These are phyloP conservation scores for Saccostrea cuccullata DNA, from an alignment of 1,140 invertebrate species.

Conservation along the genomic window DNA sequence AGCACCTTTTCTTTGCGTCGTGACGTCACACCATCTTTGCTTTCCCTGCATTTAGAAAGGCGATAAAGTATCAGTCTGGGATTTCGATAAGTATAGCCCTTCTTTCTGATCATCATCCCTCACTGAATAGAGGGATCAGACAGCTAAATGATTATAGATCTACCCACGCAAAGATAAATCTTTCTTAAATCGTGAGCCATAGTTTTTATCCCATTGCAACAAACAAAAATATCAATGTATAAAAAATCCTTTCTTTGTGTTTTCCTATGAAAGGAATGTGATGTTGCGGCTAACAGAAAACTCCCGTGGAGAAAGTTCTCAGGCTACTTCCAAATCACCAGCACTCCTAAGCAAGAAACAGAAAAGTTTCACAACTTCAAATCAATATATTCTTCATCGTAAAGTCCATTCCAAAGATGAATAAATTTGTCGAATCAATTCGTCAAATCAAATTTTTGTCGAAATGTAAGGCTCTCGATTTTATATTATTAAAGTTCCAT, in stretches of 20 bases:
- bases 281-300: not conserved
- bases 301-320: not conserved
- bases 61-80: constrained; percentile 39
- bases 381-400: not conserved
- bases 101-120: not conserved
- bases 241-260: not conserved
- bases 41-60: constrained; percentile 46
- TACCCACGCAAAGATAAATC: not conserved
- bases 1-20: constrained; percentile 3
- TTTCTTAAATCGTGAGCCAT: not conserved
- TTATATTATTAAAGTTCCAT: not conserved
- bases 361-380: constrained; percentile 5
- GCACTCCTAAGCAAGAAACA: not conserved
- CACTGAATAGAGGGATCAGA: not conserved
- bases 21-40: constrained; percentile 25
- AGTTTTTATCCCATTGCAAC: not conserved
- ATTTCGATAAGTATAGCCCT: not conserved
- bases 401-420: not conserved
- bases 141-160: not conserved
- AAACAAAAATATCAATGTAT: constrained; percentile 9
- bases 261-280: not conserved
- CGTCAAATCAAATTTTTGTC: not conserved
- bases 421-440: not conserved
- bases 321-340: not conserved
- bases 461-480: not conserved